Conservation (phyloP, 2,888 invertebrate species). For the Netelia inedita region DNA sequence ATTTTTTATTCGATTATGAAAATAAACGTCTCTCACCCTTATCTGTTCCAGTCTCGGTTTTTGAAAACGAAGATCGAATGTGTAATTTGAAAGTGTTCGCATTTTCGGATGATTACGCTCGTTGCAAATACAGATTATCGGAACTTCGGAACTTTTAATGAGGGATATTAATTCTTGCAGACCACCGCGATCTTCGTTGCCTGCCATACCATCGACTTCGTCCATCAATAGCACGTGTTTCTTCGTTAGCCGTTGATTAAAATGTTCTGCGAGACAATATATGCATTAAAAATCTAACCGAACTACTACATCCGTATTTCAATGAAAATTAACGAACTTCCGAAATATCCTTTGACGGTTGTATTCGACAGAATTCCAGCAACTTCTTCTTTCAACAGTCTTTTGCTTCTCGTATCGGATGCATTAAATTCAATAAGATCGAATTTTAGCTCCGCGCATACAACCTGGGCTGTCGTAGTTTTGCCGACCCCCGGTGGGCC, state of each 20-base stretch:
- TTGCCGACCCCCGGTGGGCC: slow-evolving; percentile 99
- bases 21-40: slow-evolving; percentile 87
- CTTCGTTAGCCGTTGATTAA: slow-evolving; percentile 72
- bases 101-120: slow-evolving; percentile 97
- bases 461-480: slow-evolving; percentile 95
- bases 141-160: slow-evolving; percentile 95
- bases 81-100: slow-evolving; percentile 96
- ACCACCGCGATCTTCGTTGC: slow-evolving; percentile 99
- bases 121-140: slow-evolving; percentile 99
- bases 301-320: not conserved
- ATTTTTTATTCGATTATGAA: not conserved
- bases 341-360: slow-evolving; percentile 90
- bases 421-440: slow-evolving; percentile 98
- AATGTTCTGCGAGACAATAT: slow-evolving; percentile 58
- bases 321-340: slow-evolving; percentile 85
- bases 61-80: slow-evolving; percentile 95
- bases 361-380: slow-evolving; percentile 92
- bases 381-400: slow-evolving; percentile 93
- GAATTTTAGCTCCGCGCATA: slow-evolving; percentile 95
- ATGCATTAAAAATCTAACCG: slow-evolving; percentile 16
- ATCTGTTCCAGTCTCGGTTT: slow-evolving; percentile 96
- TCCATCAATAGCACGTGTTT: slow-evolving; percentile 99
- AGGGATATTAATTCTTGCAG: slow-evolving; percentile 96
- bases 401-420: slow-evolving; percentile 97
- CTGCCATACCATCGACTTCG: slow-evolving; percentile 99